Base-by-base conservation (phyloP, 2,888 invertebrate species). In the Xylophagus ater region DNA sequence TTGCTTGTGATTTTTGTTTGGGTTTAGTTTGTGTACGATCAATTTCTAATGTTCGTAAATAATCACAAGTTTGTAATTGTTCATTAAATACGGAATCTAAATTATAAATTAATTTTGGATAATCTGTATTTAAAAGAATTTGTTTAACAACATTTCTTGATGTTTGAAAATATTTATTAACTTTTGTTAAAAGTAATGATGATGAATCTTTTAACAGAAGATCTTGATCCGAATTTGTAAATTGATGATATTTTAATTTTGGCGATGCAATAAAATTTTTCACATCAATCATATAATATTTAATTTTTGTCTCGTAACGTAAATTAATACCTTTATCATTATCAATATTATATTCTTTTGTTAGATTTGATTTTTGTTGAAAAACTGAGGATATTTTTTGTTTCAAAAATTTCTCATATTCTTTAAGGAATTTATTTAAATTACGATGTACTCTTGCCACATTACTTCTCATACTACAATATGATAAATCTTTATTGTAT, bases 401-500 rank as follows among this genome's bases (percentile, higher is more conserved):
- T 37, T 56, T 62, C 23, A 71, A 45, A 40, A 59, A 54, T 45
- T 74, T 77, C 67, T 86, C 82, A 64, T 81, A 96, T 54, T 89
- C 82, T 53, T 83, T 84, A 20, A 88, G 77, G 55, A 82, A 81
- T 59, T 90, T 92, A 57, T 86, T 84, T 8, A 96, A 67, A 14
- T 80, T 84, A 46, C 82, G 78, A 57, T 94, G 93, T 0, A 88
- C 83, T 55, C 87, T 89, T 26, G 84, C 81, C 1, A 92, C 80
- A 1, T 89, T 83, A 49, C 85, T 83, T 51, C 86, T 89, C 38
- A 97, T 80, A 21, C 92, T 81, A 78, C 89, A 94, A 59, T 93
- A 92, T 54, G 85, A 96, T 10, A 89, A 75, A 55, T 98, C 96
- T 53, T 88, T 81, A 53, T 83, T 87, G 86, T 96, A 98, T 25